These are phyloP conservation scores for Notiomystis cincta DNA, from an alignment of 2,113 vertebrate species.

Conservation along the genomic window DNA sequence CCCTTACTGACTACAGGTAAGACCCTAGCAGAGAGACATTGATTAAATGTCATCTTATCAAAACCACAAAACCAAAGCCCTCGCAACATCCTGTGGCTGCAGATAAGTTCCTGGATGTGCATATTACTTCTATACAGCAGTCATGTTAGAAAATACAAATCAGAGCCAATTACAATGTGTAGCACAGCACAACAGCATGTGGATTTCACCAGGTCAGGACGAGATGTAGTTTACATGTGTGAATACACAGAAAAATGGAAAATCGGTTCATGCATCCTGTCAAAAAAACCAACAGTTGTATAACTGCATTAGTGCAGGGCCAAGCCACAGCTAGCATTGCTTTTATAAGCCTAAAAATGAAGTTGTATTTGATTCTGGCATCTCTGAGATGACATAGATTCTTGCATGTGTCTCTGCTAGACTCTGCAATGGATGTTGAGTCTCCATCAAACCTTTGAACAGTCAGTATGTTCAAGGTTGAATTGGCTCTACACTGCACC, in stretches of 20 bases:
- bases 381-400: background rate
- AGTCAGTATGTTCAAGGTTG: background rate
- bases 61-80: background rate
- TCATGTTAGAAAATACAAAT: background rate
- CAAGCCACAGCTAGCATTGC: background rate
- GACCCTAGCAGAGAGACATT: background rate
- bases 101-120: background rate
- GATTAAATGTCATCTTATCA: background rate
- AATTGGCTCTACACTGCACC: background rate
- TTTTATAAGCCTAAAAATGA: background rate
- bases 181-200: background rate
- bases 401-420: background rate
- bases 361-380: background rate
- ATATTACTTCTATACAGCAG: background rate
- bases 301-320: background rate
- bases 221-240: rapidly evolving
- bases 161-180: background rate
- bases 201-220: background rate
- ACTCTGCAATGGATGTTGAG: background rate
- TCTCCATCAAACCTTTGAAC: background rate
- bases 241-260: background rate
- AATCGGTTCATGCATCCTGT: background rate
- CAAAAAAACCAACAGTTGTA: background rate
- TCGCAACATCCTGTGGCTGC: background rate
- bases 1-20: background rate